phyloP scores from a whole-genome alignment of 2,113 vertebrate genomes.

The Erythrocebus patas region DNA sequence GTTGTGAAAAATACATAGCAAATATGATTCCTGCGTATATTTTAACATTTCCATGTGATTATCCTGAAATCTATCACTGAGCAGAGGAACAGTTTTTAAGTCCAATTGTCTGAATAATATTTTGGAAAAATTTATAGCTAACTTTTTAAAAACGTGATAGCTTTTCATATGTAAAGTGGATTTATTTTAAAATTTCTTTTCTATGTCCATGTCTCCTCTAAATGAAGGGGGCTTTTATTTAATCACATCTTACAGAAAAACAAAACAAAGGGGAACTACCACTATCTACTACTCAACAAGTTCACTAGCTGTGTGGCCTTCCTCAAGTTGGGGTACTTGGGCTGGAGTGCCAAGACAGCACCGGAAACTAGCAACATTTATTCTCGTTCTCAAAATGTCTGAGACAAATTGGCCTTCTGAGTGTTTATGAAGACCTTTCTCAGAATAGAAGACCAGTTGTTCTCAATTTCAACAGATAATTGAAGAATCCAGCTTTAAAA shows the following conservation, averaged over 20 bases:
- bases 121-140: conserved; percentile 12
- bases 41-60: not conserved
- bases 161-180: not conserved
- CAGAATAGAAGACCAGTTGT: not conserved
- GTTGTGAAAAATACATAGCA: not conserved
- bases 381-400: not conserved
- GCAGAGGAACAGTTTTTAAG: not conserved
- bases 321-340: not conserved
- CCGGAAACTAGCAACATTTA: not conserved
- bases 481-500: not conserved
- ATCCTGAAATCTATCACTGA: not conserved
- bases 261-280: not conserved
- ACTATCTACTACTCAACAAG: not conserved
- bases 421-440: not conserved
- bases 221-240: not conserved
- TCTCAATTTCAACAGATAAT: not conserved
- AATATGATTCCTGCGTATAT: not conserved
- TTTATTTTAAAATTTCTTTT: conserved; percentile 40
- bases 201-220: not conserved
- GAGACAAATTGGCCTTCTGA: not conserved
- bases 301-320: not conserved
- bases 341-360: not conserved
- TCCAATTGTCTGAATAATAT: not conserved
- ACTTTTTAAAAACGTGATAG: not conserved
- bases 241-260: conserved; percentile 47